Base-by-base conservation (phyloP, 2,888 invertebrate species). In the Diarsia mendica region DNA sequence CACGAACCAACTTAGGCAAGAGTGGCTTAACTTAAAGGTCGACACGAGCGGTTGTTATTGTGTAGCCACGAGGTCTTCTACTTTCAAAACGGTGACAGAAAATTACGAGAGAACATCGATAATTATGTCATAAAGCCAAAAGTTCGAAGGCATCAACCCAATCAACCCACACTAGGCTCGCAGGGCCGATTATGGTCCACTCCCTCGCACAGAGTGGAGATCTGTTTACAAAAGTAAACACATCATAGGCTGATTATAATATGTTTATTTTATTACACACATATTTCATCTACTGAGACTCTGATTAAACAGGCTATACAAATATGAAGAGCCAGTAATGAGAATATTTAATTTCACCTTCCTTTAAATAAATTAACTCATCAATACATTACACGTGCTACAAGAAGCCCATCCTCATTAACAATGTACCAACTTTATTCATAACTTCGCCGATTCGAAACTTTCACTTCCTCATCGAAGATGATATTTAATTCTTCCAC, bases 401-500 rank as follows among this genome's bases (percentile, higher is more conserved):
- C 8, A 11, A 39, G 11, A 0, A 58, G 23, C 51, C 79, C 51
- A 11, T 44, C 49, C 61, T 73, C 44, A 55, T 67, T n/a, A 78
- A 48, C 48, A 70, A 63, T 51, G 15, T 53, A 39, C 51, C 46
- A 46, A 80, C 70, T 80, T 73, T 53, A 66, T 70, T 61, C 11
- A 53, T n/a, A 75, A 70, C 69, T 60, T 46, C 9, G 5, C 49
- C 28, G 4, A 55, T 49, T 46, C 28, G 23, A 70, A 79, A 79
- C 69, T 79, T 72, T 46, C 18, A 53, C 39, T 72, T 72, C 77
- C 81, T 58, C 67, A 39, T 68, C 61, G 64, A 72, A 51, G n/a
- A 64, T 75, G 74, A 83, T 77, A 71, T 82, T 82, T 67, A 76
- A 80, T 80, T 78, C 68, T 77, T 74, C 66, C 53, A 77, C 75